phyloP scores from a whole-genome alignment of 64 coral and sea anemone species.

The Pocillopora verrucosa region DNA sequence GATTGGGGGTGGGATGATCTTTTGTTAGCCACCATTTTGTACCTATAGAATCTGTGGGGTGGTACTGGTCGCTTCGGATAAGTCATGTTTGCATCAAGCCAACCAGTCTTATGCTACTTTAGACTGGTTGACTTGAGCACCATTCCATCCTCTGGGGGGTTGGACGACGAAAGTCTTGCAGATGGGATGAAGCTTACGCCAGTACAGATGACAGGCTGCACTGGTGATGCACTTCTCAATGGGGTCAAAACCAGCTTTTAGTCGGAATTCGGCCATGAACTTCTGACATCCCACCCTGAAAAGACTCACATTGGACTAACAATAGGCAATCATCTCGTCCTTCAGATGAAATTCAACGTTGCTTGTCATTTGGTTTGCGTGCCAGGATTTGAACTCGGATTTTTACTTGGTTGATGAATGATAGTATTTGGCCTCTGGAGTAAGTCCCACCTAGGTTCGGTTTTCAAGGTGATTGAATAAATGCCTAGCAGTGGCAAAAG shows the following conservation, averaged over 20 bases:
- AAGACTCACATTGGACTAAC: background rate
- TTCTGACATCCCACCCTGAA: background rate
- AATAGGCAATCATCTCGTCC: background rate
- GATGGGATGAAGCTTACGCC: background rate
- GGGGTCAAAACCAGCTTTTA: background rate
- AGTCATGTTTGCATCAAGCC: background rate
- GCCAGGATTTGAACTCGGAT: conserved; percentile 8
- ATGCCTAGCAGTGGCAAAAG: too few relatives aligned
- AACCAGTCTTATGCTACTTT: background rate
- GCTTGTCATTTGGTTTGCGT: background rate
- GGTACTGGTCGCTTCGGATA: background rate
- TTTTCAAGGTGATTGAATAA: too few relatives aligned
- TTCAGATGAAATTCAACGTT: background rate
- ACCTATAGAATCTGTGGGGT: background rate
- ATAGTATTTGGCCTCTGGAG: too few relatives aligned
- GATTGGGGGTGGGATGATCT: background rate
- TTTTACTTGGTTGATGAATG: background rate
- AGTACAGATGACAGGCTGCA: background rate
- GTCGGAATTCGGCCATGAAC: background rate
- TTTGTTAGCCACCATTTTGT: too few relatives aligned
- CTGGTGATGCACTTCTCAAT: conserved; percentile 34
- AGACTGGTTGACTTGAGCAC: background rate
- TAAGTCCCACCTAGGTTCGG: too few relatives aligned
- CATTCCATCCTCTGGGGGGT: background rate
- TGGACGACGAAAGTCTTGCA: background rate